Evolutionary conservation across 64 coral and sea anemone species (phyloP).

Genomic region (Stichodactyla mertensii): DNA sequence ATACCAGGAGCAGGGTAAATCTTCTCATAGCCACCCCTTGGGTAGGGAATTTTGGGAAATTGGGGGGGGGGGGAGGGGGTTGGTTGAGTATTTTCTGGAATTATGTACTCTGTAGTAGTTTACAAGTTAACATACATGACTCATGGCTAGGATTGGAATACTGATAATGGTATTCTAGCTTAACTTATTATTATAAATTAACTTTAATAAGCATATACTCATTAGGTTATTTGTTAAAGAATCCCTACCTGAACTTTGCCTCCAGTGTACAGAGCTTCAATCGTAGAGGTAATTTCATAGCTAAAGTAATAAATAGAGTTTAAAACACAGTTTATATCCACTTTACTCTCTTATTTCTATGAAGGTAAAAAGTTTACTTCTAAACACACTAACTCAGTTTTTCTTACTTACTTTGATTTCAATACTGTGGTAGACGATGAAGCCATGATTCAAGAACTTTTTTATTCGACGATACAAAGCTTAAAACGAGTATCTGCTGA

Average conservation of each 20-base stretch:
- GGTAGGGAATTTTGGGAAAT: too few relatives aligned
- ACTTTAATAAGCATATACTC: too few relatives aligned
- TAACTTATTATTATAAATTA: too few relatives aligned
- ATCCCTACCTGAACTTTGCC: constrained; percentile 88
- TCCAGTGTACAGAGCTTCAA: constrained; percentile 94
- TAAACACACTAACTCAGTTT: not conserved
- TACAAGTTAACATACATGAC: too few relatives aligned
- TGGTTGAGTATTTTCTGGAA: too few relatives aligned
- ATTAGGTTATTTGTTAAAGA: not conserved
- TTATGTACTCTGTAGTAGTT: too few relatives aligned
- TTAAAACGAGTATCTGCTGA: not conserved
- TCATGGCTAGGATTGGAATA: too few relatives aligned
- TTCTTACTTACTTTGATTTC: constrained; percentile 3
- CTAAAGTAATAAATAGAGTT: constrained; percentile 15
- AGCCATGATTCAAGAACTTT: not conserved
- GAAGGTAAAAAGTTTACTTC: not conserved
- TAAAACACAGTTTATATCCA: not conserved
- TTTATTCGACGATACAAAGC: not conserved
- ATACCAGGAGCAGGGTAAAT: too few relatives aligned
- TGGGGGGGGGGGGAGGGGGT: too few relatives aligned
- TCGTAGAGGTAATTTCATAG: constrained; percentile 79
- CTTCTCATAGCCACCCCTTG: too few relatives aligned
- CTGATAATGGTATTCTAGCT: too few relatives aligned
- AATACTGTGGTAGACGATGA: not conserved
- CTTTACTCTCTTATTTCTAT: too few relatives aligned